Conservation (phyloP, 2,797 vertebrate genomes). For the Sebastolobus alascanus region DNA sequence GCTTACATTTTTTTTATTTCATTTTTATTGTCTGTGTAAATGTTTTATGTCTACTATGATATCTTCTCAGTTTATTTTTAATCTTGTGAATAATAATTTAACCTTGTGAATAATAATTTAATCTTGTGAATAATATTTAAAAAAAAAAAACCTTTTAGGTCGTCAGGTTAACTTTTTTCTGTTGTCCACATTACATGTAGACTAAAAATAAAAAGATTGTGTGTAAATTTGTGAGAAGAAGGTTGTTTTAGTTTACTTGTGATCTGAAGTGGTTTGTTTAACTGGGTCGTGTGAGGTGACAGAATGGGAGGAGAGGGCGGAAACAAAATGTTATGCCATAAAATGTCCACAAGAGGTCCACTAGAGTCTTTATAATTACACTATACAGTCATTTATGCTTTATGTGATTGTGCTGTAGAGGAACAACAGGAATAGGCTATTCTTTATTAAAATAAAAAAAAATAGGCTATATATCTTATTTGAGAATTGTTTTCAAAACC, state of each 20-base stretch:
- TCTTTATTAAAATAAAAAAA: not conserved
- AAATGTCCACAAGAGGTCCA: slow-evolving; percentile 38
- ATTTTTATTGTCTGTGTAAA: too few relatives aligned
- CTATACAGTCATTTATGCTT: too few relatives aligned
- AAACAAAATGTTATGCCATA: not conserved
- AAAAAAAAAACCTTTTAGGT: too few relatives aligned
- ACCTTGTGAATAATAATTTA: too few relatives aligned
- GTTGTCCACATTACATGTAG: too few relatives aligned
- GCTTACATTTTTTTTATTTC: too few relatives aligned
- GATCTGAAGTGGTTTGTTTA: not conserved
- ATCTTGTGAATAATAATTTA: too few relatives aligned
- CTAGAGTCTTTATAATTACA: not conserved
- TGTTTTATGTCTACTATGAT: too few relatives aligned
- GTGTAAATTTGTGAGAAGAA: not conserved
- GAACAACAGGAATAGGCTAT: not conserved
- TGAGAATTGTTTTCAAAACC: not conserved
- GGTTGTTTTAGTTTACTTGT: not conserved
- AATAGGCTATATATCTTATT: not conserved
- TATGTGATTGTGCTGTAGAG: not conserved
- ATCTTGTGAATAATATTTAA: too few relatives aligned
- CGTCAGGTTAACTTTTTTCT: not conserved
- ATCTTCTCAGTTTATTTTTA: too few relatives aligned
- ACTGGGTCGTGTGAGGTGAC: not conserved
- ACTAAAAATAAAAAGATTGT: too few relatives aligned
- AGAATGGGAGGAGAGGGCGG: not conserved